These are phyloP conservation scores for Vanessa atalanta DNA, from an alignment of 1,140 invertebrate genomes.

Conservation along the genomic window DNA sequence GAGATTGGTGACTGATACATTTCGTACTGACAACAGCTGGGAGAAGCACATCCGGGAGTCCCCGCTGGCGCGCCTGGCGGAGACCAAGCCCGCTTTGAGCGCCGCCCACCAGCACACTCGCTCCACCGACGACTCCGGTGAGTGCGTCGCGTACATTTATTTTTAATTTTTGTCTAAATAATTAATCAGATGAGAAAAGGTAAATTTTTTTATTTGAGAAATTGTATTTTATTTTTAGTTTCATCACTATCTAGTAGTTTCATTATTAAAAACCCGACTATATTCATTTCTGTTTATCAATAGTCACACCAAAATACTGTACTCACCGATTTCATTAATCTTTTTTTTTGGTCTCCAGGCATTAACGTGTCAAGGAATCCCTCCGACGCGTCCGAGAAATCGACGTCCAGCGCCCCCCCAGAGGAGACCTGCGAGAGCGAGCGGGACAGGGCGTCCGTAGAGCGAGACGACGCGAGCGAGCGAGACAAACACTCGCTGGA, in stretches of 20 bases:
- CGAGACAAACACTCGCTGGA: slow-evolving; percentile 33
- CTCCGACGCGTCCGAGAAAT: slow-evolving; percentile 69
- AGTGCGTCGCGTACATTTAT: not conserved
- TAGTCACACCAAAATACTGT: not conserved
- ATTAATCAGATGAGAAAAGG: too few relatives aligned
- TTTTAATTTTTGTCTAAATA: not conserved
- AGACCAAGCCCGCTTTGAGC: slow-evolving; percentile 52
- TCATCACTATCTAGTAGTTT: too few relatives aligned
- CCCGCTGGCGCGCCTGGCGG: slow-evolving; percentile 59
- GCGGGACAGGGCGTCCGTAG: slow-evolving; percentile 36
- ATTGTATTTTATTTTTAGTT: too few relatives aligned
- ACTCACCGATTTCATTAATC: not conserved
- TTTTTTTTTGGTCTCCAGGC: slow-evolving; percentile 35
- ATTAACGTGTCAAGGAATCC: slow-evolving; percentile 69
- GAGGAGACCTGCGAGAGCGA: slow-evolving; percentile 41
- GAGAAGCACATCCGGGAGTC: slow-evolving; percentile 64
- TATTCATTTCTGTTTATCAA: too few relatives aligned
- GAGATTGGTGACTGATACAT: too few relatives aligned
- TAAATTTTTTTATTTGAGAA: too few relatives aligned
- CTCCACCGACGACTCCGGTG: slow-evolving; percentile 64
- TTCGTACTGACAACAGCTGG: slow-evolving; percentile 45
- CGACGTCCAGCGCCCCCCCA: slow-evolving; percentile 44
- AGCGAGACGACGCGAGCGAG: slow-evolving; percentile 36
- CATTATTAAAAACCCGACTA: too few relatives aligned
- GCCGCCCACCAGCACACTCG: slow-evolving; percentile 54